Evolutionary conservation across 2,888 invertebrate species (phyloP).

Genomic region (Pelosia muscerda): DNA sequence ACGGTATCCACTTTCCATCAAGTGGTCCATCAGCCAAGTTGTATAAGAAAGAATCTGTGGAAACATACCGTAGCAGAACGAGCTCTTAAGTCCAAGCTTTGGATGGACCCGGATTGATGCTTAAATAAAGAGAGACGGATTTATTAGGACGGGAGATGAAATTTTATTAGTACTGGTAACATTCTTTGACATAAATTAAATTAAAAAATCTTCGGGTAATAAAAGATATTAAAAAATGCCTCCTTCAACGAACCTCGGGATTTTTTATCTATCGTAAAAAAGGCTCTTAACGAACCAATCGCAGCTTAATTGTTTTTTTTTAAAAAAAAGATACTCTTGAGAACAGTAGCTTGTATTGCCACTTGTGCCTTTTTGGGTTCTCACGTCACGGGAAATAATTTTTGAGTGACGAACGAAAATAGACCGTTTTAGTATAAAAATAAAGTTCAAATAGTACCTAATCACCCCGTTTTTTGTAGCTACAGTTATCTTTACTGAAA

Average conservation of each 20-base stretch:
- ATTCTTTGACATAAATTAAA: background rate
- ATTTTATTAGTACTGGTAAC: background rate
- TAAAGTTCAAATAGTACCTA: background rate
- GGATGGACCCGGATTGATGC: no score
- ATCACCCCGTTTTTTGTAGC: background rate
- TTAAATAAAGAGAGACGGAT: no score
- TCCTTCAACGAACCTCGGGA: background rate
- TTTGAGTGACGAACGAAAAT: background rate
- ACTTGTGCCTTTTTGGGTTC: conserved; percentile 33
- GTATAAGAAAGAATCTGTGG: no score
- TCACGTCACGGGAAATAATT: background rate
- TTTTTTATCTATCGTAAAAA: conserved; percentile 17
- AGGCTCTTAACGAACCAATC: conserved; percentile 11
- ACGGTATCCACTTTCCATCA: no score
- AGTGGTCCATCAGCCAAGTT: no score
- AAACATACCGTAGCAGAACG: no score
- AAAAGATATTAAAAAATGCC: background rate
- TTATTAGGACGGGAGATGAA: background rate
- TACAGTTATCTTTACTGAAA: background rate
- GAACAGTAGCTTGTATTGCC: conserved; percentile 34
- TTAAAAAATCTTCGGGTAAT: conserved; percentile 1
- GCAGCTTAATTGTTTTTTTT: conserved; percentile 5
- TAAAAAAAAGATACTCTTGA: conserved; percentile 30
- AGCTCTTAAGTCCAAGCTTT: no score
- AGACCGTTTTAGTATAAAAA: background rate